Conservation (phyloP, 2,888 invertebrate genomes). For the Diloba caeruleocephala region DNA sequence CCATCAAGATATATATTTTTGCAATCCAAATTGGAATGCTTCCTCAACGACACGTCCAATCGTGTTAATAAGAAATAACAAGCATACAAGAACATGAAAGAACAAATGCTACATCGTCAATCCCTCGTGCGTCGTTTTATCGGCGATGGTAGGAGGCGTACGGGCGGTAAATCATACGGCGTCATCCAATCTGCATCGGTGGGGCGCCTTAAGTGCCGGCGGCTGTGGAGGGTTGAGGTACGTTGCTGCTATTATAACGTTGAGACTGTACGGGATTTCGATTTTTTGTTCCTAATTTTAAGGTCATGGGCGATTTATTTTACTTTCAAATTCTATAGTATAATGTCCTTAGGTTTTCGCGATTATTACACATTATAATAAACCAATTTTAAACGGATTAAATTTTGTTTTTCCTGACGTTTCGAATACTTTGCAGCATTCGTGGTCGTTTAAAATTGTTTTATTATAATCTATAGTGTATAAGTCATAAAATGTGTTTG, state of each 20-base stretch:
- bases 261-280: conserved; percentile 1
- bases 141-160: conserved; percentile 43
- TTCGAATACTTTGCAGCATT: too few relatives aligned
- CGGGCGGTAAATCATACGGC: conserved; percentile 62
- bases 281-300: neutral
- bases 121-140: conserved; percentile 57
- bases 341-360: too few relatives aligned
- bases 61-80: conserved; percentile 44
- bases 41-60: conserved; percentile 19
- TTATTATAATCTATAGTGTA: too few relatives aligned
- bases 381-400: too few relatives aligned
- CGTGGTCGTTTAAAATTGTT: too few relatives aligned
- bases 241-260: conserved; percentile 34
- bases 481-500: too few relatives aligned
- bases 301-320: too few relatives aligned
- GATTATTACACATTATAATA: too few relatives aligned
- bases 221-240: conserved; percentile 44
- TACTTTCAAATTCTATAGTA: too few relatives aligned
- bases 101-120: conserved; percentile 43
- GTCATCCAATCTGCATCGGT: conserved; percentile 66
- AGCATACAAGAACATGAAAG: conserved; percentile 29
- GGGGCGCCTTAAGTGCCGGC: conserved; percentile 56
- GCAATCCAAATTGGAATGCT: conserved; percentile 8
- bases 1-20: neutral
- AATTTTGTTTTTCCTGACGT: too few relatives aligned